These are phyloP conservation scores for Mythimna vitellina DNA, from an alignment of 2,888 invertebrate genomes.

Conservation along the genomic window DNA sequence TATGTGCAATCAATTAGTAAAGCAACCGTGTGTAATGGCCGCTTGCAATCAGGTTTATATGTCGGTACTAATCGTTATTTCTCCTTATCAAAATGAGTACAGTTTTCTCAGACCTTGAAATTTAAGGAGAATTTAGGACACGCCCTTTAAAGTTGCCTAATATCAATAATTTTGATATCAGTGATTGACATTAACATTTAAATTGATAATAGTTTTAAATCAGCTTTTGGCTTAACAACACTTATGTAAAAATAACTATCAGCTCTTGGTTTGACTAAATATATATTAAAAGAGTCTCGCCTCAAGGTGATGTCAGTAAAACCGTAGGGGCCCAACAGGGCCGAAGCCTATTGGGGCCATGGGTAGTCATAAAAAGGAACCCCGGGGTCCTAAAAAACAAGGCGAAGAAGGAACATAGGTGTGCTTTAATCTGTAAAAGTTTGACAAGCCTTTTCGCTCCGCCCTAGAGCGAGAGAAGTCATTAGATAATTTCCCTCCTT, in stretches of 20 bases:
- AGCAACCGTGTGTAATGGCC: conserved; percentile 25
- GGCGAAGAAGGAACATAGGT: too few relatives aligned
- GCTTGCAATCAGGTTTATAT: conserved; percentile 29
- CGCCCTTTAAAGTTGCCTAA: not conserved
- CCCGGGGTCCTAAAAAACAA: too few relatives aligned
- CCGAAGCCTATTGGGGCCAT: too few relatives aligned
- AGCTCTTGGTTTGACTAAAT: too few relatives aligned
- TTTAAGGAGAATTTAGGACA: not conserved
- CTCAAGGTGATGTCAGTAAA: too few relatives aligned
- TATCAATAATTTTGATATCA: conserved; percentile 4
- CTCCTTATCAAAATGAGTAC: conserved; percentile 39
- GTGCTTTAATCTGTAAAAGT: too few relatives aligned
- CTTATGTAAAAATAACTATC: not conserved
- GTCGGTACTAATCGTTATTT: conserved; percentile 48
- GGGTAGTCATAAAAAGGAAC: too few relatives aligned
- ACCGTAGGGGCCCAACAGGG: too few relatives aligned
- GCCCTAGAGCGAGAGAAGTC: too few relatives aligned
- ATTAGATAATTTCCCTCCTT: too few relatives aligned
- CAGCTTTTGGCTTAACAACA: conserved; percentile 3
- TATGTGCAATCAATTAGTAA: conserved; percentile 51
- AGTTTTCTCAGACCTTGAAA: conserved; percentile 38
- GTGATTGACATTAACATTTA: conserved; percentile 11
- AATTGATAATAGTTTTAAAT: conserved; percentile 3
- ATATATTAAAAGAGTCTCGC: too few relatives aligned
- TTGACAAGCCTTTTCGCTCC: too few relatives aligned